Conservation (phyloP, 2,113 vertebrate species). For the Gnathonemus echidnorhynchus region DNA sequence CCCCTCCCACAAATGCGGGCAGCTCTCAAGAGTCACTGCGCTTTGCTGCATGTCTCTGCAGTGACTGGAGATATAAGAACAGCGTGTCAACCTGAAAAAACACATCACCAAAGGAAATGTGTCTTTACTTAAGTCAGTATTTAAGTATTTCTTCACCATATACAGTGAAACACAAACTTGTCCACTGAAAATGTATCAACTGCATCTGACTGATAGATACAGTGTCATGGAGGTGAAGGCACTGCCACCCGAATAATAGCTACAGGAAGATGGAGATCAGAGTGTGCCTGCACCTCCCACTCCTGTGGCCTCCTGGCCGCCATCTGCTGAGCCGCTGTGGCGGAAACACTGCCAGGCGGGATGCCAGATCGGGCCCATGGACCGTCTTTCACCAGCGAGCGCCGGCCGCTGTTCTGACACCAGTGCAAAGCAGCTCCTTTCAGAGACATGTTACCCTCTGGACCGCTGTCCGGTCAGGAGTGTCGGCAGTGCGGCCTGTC, state of each 20-base stretch:
- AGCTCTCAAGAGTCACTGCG: neutral
- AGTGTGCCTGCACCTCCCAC: no score
- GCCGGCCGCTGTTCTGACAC: neutral
- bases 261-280: neutral
- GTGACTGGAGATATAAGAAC: neutral
- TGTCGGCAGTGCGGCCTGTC: neutral
- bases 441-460: neutral
- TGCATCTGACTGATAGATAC: neutral
- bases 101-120: neutral
- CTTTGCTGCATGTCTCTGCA: neutral
- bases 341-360: neutral
- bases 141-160: neutral
- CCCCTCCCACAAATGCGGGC: neutral
- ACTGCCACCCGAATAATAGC: neutral
- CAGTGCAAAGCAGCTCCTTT: neutral
- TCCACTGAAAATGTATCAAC: neutral
- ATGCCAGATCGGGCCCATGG: neutral
- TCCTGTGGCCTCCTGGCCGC: neutral
- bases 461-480: neutral
- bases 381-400: neutral
- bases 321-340: neutral
- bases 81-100: neutral
- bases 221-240: neutral
- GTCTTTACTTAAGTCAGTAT: neutral
- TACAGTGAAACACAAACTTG: neutral